phyloP scores from a whole-genome alignment of 2,113 vertebrate species.

The Phocoena sinus region DNA sequence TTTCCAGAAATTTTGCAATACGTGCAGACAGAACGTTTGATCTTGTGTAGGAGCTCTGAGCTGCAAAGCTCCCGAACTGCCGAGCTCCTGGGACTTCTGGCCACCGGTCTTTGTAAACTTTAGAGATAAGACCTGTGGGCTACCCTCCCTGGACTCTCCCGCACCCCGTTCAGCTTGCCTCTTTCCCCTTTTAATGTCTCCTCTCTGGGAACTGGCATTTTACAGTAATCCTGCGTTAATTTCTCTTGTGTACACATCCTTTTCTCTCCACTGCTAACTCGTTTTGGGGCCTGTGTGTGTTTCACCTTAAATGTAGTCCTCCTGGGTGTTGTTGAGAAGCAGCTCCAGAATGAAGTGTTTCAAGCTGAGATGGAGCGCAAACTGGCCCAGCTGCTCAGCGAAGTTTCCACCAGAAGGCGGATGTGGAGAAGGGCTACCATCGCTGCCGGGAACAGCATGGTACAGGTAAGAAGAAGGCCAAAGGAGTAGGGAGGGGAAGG shows the following conservation, averaged over 20 bases:
- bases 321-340: slow-evolving; percentile 90
- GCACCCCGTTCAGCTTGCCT: accelerated
- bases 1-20: neutral
- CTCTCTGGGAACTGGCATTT: neutral
- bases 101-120: neutral
- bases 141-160: neutral
- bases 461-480: slow-evolving; percentile 85
- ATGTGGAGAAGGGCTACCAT: slow-evolving; percentile 91
- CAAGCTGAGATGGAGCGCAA: slow-evolving; percentile 93
- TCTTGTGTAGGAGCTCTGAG: neutral
- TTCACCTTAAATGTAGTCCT: slow-evolving; percentile 75
- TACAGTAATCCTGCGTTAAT: neutral
- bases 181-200: neutral
- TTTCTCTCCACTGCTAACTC: neutral
- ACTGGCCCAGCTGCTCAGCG: slow-evolving; percentile 89
- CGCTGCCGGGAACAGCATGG: slow-evolving; percentile 85
- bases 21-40: neutral
- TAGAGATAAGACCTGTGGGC: neutral
- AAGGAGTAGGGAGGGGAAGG: too few relatives aligned
- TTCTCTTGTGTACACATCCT: neutral
- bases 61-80: neutral
- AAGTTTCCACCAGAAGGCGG: slow-evolving; percentile 82
- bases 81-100: neutral
- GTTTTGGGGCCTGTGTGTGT: neutral
- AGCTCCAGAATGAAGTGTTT: slow-evolving; percentile 88